Conservation (phyloP, 2,888 invertebrate genomes). For the Chouioia cunea region DNA sequence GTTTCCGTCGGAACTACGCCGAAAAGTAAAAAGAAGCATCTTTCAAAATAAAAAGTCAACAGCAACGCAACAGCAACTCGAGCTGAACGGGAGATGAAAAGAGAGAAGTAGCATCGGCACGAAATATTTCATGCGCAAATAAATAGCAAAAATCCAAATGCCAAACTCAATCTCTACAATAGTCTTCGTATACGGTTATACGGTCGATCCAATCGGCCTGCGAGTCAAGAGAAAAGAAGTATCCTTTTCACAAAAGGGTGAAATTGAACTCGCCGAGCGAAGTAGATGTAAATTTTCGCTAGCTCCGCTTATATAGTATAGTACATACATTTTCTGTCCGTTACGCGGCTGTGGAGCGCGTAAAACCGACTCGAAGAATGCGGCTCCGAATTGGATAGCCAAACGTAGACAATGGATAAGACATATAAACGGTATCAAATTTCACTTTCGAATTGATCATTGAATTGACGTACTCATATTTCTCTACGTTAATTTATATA, state of each 20-base stretch:
- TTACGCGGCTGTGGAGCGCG: slow-evolving; percentile 21
- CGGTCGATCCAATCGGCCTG: slow-evolving; percentile 33
- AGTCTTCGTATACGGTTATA: slow-evolving; percentile 16
- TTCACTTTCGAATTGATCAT: too few species aligned
- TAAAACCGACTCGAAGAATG: slow-evolving; percentile 22
- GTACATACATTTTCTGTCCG: background rate
- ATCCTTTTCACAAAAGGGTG: background rate
- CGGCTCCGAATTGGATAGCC: slow-evolving; percentile 19
- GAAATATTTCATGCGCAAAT: slow-evolving; percentile 37
- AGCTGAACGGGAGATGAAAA: too few species aligned
- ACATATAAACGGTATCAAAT: too few species aligned
- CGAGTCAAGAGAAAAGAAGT: background rate
- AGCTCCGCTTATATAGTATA: background rate
- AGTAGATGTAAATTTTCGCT: slow-evolving; percentile 37
- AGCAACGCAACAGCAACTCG: slow-evolving; percentile 2
- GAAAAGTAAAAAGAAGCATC: background rate
- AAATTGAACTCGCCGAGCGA: slow-evolving; percentile 39
- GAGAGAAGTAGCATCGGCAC: background rate
- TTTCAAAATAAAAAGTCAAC: background rate
- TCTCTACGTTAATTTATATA: too few species aligned
- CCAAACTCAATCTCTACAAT: slow-evolving; percentile 20
- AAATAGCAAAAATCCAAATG: slow-evolving; percentile 5
- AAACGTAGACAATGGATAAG: slow-evolving; percentile 40
- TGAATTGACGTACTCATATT: too few species aligned
- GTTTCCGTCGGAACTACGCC: background rate